These are phyloP conservation scores for Brachirus orientalis DNA, from an alignment of 2,113 vertebrate genomes.

Conservation along the genomic window DNA sequence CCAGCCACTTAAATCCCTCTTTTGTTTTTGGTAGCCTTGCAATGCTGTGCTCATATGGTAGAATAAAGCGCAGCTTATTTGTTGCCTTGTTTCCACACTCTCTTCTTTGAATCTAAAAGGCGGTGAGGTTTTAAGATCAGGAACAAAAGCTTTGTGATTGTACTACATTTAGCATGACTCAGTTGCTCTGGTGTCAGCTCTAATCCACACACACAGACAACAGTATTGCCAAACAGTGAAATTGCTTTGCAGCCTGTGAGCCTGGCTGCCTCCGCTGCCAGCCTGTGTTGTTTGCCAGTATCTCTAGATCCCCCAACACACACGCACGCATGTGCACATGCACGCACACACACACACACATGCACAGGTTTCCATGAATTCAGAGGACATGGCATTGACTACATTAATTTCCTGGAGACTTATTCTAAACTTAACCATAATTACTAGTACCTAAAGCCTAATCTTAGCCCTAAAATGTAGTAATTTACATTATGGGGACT, in stretches of 20 bases:
- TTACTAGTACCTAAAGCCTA: too few relatives aligned
- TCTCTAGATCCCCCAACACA: constrained; percentile 36
- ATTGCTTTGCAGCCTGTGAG: constrained; percentile 76
- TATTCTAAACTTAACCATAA: too few relatives aligned
- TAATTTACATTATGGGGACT: too few relatives aligned
- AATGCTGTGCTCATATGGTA: constrained; percentile 61
- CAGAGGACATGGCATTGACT: too few relatives aligned
- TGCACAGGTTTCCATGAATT: too few relatives aligned
- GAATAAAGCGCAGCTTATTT: constrained; percentile 63
- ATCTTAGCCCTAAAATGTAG: too few relatives aligned
- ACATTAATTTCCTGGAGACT: too few relatives aligned
- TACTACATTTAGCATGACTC: constrained; percentile 82
- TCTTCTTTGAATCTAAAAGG: constrained; percentile 58
- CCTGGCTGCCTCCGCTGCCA: constrained; percentile 72
- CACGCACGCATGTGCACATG: constrained; percentile 42
- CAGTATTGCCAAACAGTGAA: constrained; percentile 81
- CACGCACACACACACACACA: constrained; percentile 45
- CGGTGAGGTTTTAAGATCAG: constrained; percentile 70
- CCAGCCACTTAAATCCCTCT: constrained; percentile 42
- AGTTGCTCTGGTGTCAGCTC: constrained; percentile 78
- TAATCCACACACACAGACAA: constrained; percentile 80
- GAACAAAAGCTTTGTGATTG: constrained; percentile 76
- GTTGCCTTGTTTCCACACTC: constrained; percentile 50
- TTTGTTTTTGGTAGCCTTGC: constrained; percentile 57
- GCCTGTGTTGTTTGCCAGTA: constrained; percentile 74